phyloP scores from a whole-genome alignment of 2,797 vertebrate species.

The Tolypeutes matacus region DNA sequence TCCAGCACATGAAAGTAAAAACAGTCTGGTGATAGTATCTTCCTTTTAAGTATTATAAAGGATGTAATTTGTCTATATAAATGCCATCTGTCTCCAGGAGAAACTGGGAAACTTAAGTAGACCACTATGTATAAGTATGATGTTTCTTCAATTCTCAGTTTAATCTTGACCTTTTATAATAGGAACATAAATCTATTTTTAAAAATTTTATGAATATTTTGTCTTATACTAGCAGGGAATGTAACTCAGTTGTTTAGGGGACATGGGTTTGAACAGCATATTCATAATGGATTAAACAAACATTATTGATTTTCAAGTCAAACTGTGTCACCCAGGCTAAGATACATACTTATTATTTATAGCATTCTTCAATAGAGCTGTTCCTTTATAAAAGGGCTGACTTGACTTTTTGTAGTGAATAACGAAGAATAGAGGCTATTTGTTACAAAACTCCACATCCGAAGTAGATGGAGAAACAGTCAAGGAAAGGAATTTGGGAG shows the following conservation, averaged over 20 bases:
- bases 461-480: background rate
- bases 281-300: background rate
- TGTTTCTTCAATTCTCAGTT: background rate
- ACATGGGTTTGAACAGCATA: background rate
- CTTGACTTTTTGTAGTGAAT: background rate
- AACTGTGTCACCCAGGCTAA: background rate
- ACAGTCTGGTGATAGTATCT: background rate
- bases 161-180: background rate
- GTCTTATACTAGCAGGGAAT: background rate
- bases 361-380: background rate
- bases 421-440: background rate
- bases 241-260: background rate
- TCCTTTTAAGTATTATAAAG: constrained; percentile 7
- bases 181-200: background rate
- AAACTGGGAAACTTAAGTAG: background rate
- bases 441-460: constrained; percentile 11
- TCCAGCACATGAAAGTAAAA: background rate
- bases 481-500: constrained; percentile 5
- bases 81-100: background rate
- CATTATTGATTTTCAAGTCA: background rate
- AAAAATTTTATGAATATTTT: background rate
- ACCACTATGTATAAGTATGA: background rate
- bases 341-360: background rate
- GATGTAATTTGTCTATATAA: background rate
- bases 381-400: background rate